Evolutionary conservation across 2,113 vertebrate genomes (phyloP), one percentile per base, ranked within the genome.

Genomic region (Thunnus maccoyii): DNA sequence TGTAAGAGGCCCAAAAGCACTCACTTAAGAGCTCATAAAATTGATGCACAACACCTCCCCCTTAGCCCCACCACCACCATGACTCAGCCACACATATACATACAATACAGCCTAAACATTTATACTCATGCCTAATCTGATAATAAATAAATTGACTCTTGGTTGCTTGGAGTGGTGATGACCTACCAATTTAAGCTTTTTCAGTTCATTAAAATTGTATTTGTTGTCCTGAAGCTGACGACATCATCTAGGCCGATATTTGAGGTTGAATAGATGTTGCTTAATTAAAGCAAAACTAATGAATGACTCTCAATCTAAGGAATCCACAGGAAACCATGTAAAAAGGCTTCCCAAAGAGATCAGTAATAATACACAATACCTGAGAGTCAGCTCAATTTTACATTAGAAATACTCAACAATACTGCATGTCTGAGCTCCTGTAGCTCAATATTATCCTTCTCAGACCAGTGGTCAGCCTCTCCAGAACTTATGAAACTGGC

Each of bases 1-100:
- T 3, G 2, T 65, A 72, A 44, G 36, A 78, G 44, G 72, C 52
- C 27, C 66, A 20, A 80, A 86, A 76, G 12, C 84, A 89, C 82
- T 86, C 72, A 85, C 78, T 13, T 5, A 73, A 17, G 16, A 5
- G 48, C 89, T 89, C 70, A 54, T 93, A 88, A 91, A 88, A 56
- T 18, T 25, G 56, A 78, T 47, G 54, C 32, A 64, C 48, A 48
- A n/a, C 64, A 51, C 20, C 44, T 18, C 18, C 50, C 48, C 57
- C 22, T 20, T 58, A 17, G 5, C 6, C 4, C 56, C 48, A 50
- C 9, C 65, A 63, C 5, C 22, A 41, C 27, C 41, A 15, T 78
- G 78, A 81, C 55, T 72, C 78, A 71, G 32, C 46, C n/a, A 18
- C 63, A 69, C 11, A 67, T 25, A 2, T 5, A n/a, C 32, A 27